Percentiles rank a stretch among this genome's conserved stretches.
phyloP scores from a whole-genome alignment of 2,888 invertebrate species.

The Callyntrura sp. region DNA sequence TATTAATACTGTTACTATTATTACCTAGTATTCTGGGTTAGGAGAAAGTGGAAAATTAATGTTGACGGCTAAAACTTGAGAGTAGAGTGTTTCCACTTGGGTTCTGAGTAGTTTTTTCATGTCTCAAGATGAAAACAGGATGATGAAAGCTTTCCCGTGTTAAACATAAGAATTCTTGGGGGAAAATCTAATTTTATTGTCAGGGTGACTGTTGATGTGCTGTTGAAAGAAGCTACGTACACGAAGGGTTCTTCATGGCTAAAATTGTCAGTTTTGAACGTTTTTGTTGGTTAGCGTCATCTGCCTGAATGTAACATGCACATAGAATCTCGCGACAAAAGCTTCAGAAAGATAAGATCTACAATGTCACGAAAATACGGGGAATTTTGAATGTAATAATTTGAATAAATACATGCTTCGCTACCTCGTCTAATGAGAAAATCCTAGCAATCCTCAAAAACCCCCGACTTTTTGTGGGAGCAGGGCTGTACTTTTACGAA shows the following conservation, averaged over 20 bases:
- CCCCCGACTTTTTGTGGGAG: too few relatives aligned
- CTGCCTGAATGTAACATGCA: neutral
- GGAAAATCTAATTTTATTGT: slow-evolving; percentile 73
- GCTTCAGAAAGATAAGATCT: neutral
- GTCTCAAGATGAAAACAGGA: slow-evolving; percentile 13
- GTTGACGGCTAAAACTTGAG: neutral
- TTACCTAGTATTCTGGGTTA: neutral
- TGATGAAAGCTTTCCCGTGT: slow-evolving; percentile 71
- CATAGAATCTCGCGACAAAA: neutral
- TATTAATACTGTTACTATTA: neutral
- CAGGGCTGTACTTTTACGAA: neutral
- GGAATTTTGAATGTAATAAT: slow-evolving; percentile 16
- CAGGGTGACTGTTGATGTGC: slow-evolving; percentile 41
- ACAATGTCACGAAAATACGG: neutral
- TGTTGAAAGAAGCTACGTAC: slow-evolving; percentile 17
- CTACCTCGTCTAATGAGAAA: slow-evolving; percentile 43
- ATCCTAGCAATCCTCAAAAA: neutral
- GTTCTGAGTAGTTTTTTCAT: neutral
- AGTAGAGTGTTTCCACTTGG: neutral
- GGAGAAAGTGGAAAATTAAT: slow-evolving; percentile 10
- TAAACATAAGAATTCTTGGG: slow-evolving; percentile 46
- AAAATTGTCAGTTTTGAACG: slow-evolving; percentile 15
- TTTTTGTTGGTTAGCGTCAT: neutral
- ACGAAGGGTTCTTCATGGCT: neutral
- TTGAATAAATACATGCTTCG: slow-evolving; percentile 13